These are phyloP conservation scores for Protomyctophum bolini DNA, from an alignment of 2,113 vertebrate genomes.

Conservation along the genomic window DNA sequence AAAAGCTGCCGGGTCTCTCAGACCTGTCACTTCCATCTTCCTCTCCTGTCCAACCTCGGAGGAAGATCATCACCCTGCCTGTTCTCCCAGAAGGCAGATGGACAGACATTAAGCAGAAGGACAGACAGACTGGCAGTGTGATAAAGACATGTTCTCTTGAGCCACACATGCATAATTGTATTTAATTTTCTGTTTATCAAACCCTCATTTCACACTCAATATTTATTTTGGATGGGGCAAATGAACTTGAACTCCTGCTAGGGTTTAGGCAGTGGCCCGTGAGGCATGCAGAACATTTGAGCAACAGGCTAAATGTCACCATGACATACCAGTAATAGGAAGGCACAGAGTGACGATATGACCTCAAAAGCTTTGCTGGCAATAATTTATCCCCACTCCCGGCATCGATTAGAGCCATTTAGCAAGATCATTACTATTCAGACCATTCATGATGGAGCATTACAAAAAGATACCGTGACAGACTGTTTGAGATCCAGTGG, in stretches of 20 bases:
- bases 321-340: neutral
- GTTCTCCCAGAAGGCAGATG: constrained; percentile 28
- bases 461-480: constrained; percentile 45
- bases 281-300: neutral
- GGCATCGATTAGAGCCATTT: constrained; percentile 48
- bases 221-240: neutral
- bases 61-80: constrained; percentile 20
- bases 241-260: constrained; percentile 24
- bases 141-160: too few species aligned
- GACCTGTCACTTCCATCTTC: constrained; percentile 43
- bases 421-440: constrained; percentile 32
- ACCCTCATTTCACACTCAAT: too few species aligned
- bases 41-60: constrained; percentile 37
- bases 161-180: too few species aligned
- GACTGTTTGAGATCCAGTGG: constrained; percentile 51
- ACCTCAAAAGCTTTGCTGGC: constrained; percentile 20
- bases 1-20: constrained; percentile 12
- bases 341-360: constrained; percentile 3
- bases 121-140: too few species aligned
- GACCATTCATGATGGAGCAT: constrained; percentile 40
- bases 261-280: constrained; percentile 13
- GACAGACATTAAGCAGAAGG: too few species aligned
- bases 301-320: constrained; percentile 14
- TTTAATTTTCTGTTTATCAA: too few species aligned
- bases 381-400: constrained; percentile 33